A percentile compares a stretch with the other conserved stretches of the same genome.
These are phyloP conservation scores for Sardina pilchardus DNA, from an alignment of 2,113 vertebrate species.

Conservation along the genomic window DNA sequence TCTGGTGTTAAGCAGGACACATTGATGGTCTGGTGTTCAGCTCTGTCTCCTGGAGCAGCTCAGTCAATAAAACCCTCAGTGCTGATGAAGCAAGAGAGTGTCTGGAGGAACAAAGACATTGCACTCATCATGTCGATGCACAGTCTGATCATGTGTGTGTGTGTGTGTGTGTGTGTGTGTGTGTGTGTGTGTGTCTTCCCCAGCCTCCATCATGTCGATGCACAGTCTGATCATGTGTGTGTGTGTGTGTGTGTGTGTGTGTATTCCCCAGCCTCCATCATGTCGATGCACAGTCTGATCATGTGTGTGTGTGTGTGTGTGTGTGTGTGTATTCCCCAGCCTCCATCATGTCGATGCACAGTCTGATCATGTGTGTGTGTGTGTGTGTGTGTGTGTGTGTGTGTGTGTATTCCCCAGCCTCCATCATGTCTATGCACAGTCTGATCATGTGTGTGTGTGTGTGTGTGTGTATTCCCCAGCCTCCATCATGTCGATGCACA, in stretches of 20 bases:
- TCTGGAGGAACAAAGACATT: no score
- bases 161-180: slow-evolving; percentile 20
- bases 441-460: not conserved
- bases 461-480: not conserved
- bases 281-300: not conserved
- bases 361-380: slow-evolving; percentile 19
- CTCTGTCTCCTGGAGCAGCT: no score
- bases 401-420: not conserved
- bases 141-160: slow-evolving; percentile 22
- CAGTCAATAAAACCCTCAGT: no score
- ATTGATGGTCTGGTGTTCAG: no score
- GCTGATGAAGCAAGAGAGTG: no score
- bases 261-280: not conserved
- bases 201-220: no score
- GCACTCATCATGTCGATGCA: slow-evolving; percentile 2
- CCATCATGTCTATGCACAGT: slow-evolving; percentile 70
- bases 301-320: not conserved
- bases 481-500: no score
- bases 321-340: not conserved
- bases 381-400: slow-evolving; percentile 1
- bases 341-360: not conserved
- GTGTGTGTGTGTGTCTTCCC: slow-evolving; percentile 24
- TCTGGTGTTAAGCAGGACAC: no score
- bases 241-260: not conserved
- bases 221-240: not conserved